phyloP scores from a whole-genome alignment of 1,140 invertebrate species.

The Coelopa frigida region DNA sequence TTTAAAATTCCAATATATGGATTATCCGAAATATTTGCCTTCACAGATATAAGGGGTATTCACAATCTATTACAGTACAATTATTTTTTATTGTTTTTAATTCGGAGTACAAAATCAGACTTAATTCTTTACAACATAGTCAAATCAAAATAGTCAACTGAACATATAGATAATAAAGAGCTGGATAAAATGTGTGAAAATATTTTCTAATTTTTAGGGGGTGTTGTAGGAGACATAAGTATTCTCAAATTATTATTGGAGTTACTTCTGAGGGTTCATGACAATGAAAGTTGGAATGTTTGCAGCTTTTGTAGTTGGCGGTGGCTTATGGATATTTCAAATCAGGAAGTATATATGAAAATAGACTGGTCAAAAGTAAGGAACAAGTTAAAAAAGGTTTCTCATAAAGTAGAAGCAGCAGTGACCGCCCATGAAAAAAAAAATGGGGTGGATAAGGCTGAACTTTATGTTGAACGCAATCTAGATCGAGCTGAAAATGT shows the following conservation, averaged over 20 bases:
- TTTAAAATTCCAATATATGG: no score
- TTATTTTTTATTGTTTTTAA: no score
- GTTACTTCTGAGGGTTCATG: constrained; percentile 79
- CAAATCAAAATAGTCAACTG: constrained; percentile 14
- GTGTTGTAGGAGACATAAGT: constrained; percentile 69
- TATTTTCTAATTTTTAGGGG: constrained; percentile 61
- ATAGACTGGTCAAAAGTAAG: constrained; percentile 84
- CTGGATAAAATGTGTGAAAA: constrained; percentile 16
- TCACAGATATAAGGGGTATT: no score
- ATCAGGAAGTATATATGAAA: constrained; percentile 86
- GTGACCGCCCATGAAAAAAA: constrained; percentile 63
- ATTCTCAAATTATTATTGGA: constrained; percentile 81
- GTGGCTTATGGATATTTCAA: constrained; percentile 82
- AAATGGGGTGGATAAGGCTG: constrained; percentile 71
- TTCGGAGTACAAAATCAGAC: no score
- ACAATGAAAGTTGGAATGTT: constrained; percentile 88
- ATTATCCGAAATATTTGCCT: no score
- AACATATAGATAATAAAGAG: constrained; percentile 10
- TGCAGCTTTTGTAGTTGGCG: constrained; percentile 79
- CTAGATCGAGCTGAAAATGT: constrained; percentile 66
- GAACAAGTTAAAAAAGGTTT: constrained; percentile 70
- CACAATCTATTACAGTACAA: no score
- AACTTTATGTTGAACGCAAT: constrained; percentile 69
- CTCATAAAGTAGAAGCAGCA: constrained; percentile 71
- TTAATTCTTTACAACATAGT: no score